Conservation (phyloP, 1,140 invertebrate species). For the Drosophila neocordata region DNA sequence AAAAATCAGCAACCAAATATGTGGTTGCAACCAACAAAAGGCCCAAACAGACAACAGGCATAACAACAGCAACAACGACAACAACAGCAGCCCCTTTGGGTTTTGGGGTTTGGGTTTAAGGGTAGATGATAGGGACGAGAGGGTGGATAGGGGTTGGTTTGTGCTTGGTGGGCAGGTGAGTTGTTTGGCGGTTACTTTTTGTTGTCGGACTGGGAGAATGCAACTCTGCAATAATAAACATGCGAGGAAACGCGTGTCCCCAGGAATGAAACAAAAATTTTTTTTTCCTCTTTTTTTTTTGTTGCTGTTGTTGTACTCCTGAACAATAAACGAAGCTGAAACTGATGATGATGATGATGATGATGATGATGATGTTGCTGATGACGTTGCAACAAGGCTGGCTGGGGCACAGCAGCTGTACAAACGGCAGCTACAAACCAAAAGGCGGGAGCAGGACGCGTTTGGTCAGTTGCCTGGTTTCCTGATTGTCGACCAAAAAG, state of each 20-base stretch:
- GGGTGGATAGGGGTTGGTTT: not conserved
- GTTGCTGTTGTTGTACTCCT: conserved; percentile 11
- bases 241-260: conserved; percentile 64
- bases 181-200: conserved; percentile 64
- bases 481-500: conserved; percentile 65
- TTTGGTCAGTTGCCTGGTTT: conserved; percentile 75
- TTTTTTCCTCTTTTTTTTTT: not conserved
- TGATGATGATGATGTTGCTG: conserved; percentile 14
- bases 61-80: not conserved
- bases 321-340: conserved; percentile 49
- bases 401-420: conserved; percentile 59
- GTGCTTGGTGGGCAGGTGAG: conserved; percentile 50
- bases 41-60: conserved; percentile 59
- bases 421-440: conserved; percentile 65
- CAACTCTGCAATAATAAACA: conserved; percentile 71
- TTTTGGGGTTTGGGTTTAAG: conserved; percentile 7
- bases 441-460: conserved; percentile 59
- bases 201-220: conserved; percentile 17
- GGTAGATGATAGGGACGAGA: not conserved
- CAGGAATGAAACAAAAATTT: conserved; percentile 8
- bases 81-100: conserved; percentile 24
- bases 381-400: conserved; percentile 17
- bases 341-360: conserved; percentile 20
- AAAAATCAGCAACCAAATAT: conserved; percentile 82
- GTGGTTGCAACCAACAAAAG: conserved; percentile 79